Evolutionary conservation across 2,888 invertebrate species (phyloP).

Genomic region (Mythimna lalbum): DNA sequence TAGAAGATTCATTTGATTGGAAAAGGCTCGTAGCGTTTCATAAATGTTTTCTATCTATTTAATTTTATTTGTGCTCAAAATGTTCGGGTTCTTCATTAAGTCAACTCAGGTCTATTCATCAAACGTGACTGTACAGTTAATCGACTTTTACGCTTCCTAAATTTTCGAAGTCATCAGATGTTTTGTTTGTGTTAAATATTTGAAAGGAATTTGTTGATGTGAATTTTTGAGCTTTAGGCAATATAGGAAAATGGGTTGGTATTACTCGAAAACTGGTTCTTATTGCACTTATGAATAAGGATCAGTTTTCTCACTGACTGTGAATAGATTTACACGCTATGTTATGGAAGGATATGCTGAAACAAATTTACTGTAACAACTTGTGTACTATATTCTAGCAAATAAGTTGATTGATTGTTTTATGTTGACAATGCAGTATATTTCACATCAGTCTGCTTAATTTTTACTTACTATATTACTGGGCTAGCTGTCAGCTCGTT

Average conservation of each 20-base stretch:
- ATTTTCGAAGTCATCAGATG: conserved; percentile 6
- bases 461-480: not conserved
- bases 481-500: not conserved
- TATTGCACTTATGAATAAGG: not conserved
- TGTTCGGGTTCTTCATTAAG: conserved; percentile 13
- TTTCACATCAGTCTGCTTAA: not conserved
- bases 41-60: conserved; percentile 2
- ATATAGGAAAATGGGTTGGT: not conserved
- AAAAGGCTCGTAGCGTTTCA: not conserved
- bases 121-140: not conserved
- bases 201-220: not conserved
- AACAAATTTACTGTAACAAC: no score
- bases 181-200: conserved; percentile 10
- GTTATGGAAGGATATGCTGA: no score
- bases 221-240: not conserved
- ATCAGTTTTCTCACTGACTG: no score
- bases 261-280: not conserved
- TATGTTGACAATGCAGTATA: not conserved
- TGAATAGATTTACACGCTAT: no score
- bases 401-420: not conserved
- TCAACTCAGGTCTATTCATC: conserved; percentile 8
- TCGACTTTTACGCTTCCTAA: not conserved
- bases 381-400: no score
- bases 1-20: conserved; percentile 6
- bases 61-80: conserved; percentile 4